phyloP scores from a whole-genome alignment of 2,797 vertebrate species.

The Anguilla obscura region DNA sequence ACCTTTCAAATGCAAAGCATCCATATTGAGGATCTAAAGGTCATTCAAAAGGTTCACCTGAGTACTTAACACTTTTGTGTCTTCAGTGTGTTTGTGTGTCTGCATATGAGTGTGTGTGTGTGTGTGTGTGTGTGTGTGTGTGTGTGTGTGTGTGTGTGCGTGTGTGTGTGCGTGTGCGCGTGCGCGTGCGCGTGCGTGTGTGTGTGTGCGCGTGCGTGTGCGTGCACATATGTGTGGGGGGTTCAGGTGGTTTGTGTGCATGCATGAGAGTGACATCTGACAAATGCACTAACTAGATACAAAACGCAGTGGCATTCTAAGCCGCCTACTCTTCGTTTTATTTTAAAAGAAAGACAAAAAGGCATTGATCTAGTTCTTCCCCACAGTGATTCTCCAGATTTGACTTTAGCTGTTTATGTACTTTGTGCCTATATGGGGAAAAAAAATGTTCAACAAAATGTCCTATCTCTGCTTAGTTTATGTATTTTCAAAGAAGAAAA shows the following conservation, averaged over 20 bases:
- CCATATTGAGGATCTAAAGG: background rate
- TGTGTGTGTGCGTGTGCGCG: conserved; percentile 7
- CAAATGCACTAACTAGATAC: conserved; percentile 51
- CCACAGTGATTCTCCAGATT: conserved; percentile 56
- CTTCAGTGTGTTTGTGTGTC: background rate
- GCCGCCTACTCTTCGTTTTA: conserved; percentile 29
- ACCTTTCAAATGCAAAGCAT: conserved; percentile 6
- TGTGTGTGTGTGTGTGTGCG: conserved; percentile 27
- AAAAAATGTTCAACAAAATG: conserved; percentile 76
- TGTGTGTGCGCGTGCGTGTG: conserved; percentile 31
- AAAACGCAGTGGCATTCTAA: conserved; percentile 38
- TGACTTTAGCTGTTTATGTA: conserved; percentile 70
- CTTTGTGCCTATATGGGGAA: conserved; percentile 86
- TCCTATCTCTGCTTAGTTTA: conserved; percentile 79
- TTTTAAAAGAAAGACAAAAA: conserved; percentile 12
- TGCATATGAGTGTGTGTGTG: background rate
- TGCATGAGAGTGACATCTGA: conserved; percentile 27
- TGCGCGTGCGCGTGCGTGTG: too few relatives aligned
- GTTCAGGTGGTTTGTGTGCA: conserved; percentile 38
- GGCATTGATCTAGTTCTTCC: conserved; percentile 59
- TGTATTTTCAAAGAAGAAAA: conserved; percentile 65
- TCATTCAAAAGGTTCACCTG: conserved; percentile 44
- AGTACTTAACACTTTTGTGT: conserved; percentile 38
- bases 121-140: conserved; percentile 28
- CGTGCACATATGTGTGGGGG: conserved; percentile 22